Evolutionary conservation across 2,797 vertebrate species (phyloP), one percentile per base, ranked within the genome.

Genomic region (Pelodytes ibericus): DNA sequence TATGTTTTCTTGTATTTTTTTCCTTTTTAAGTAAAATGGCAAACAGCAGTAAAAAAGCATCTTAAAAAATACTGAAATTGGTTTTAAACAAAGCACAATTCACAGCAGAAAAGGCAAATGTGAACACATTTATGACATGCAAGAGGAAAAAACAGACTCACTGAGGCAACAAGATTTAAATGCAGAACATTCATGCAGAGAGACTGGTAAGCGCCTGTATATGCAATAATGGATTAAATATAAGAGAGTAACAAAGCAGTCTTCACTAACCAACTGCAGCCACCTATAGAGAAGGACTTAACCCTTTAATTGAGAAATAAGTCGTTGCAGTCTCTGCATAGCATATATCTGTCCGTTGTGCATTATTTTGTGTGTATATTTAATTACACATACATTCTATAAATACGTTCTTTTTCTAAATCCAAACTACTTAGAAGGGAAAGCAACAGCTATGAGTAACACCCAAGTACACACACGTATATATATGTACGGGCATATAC

Each of bases 121-220:
- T 31, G 27, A 62, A 31, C 16, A 26, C 31, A 69, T 33, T 49
- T 60, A 44, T 41, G 44, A 59, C 47, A 56, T 58, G 49, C 49
- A 71, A 1, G 4, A 47, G 44, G 18, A 47, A 18, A 65, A 71
- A n/a, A 36, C 51, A 36, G 47, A 53, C 18, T 63, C 51, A 71
- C 20, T 66, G 51, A 77, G 61, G 74, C 74, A 76, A 60, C 74
- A 56, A 53, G 66, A 56, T 70, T 69, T 70, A 76, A 76, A 76
- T 76, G 56, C 59, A 77, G 61, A 71, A 77, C 33, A 65, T 58
- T 71, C 69, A 63, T 24, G 60, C 60, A 77, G 60, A 58, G 68
- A 57, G 51, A 64, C 75, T 71, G 64, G 74, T 63, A 76, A 71
- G 36, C 26, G 22, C 13, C 51, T 64, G 60, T 36, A 58, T 63